A percentile compares a stretch with the other conserved stretches of the same genome.
Conservation (phyloP, 2,888 invertebrate species). For the Thyatira batis region DNA sequence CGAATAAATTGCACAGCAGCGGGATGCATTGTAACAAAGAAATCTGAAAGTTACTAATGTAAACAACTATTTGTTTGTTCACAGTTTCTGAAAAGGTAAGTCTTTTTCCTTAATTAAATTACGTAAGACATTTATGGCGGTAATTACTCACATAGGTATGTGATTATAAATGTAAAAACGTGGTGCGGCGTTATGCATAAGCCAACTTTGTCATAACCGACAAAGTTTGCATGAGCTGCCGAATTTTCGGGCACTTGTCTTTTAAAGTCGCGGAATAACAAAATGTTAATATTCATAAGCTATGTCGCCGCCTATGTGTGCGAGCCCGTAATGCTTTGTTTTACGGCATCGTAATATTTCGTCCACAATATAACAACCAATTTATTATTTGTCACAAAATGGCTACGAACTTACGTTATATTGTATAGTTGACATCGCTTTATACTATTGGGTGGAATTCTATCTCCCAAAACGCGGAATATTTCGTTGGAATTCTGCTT, state of each 20-base stretch:
- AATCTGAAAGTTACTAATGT: not conserved
- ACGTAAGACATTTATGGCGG: not conserved
- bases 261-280: conserved; percentile 33
- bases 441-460: conserved; percentile 46
- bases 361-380: conserved; percentile 42
- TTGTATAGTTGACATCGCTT: conserved; percentile 40
- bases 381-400: conserved; percentile 50
- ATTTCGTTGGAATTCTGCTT: conserved; percentile 59
- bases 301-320: conserved; percentile 30
- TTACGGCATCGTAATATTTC: conserved; percentile 45
- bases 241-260: conserved; percentile 19
- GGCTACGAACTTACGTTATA: conserved; percentile 42
- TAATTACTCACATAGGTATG: not conserved
- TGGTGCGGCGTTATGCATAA: not conserved
- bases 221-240: conserved; percentile 2
- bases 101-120: not conserved
- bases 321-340: conserved; percentile 41
- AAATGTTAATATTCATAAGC: conserved; percentile 41
- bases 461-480: conserved; percentile 56
- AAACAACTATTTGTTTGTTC: not conserved
- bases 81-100: not conserved
- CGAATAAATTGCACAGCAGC: not conserved
- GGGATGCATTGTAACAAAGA: not conserved
- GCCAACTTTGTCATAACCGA: not conserved
- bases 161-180: not conserved